phyloP scores from a whole-genome alignment of 1,140 invertebrate genomes.

The Popillia japonica region DNA sequence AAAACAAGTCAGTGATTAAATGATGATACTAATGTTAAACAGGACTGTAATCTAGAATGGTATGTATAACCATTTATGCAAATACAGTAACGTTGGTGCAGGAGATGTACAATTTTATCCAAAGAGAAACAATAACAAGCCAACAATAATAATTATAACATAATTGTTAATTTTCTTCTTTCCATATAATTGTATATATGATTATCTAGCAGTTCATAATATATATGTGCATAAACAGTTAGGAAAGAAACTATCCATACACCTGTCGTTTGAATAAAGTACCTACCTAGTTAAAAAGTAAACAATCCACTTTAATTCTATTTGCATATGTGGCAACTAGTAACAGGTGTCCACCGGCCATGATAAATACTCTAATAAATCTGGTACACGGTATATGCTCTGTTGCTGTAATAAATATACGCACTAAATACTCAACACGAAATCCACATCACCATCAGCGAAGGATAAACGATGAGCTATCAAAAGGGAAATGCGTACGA shows the following conservation, averaged over 20 bases:
- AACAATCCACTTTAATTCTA: slow-evolving; percentile 12
- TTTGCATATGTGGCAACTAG: background rate
- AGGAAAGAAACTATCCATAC: background rate
- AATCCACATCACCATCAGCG: slow-evolving; percentile 1
- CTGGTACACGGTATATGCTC: background rate
- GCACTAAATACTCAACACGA: background rate
- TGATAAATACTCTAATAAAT: slow-evolving; percentile 5
- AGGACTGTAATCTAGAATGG: no score
- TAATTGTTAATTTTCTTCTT: no score
- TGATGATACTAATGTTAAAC: no score
- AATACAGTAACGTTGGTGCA: no score
- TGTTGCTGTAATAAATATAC: background rate
- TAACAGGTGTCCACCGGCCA: background rate
- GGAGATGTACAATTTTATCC: no score
- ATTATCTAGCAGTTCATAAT: no score
- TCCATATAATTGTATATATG: no score
- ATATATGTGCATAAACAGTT: background rate
- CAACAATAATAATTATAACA: no score
- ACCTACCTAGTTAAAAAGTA: background rate
- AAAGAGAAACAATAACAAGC: no score
- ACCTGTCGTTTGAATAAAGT: slow-evolving; percentile 8
- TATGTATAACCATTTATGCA: no score
- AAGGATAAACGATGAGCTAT: background rate
- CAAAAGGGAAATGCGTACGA: background rate
- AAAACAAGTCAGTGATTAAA: no score